phyloP scores from a whole-genome alignment of 2,797 vertebrate species.

The Huso huso region DNA sequence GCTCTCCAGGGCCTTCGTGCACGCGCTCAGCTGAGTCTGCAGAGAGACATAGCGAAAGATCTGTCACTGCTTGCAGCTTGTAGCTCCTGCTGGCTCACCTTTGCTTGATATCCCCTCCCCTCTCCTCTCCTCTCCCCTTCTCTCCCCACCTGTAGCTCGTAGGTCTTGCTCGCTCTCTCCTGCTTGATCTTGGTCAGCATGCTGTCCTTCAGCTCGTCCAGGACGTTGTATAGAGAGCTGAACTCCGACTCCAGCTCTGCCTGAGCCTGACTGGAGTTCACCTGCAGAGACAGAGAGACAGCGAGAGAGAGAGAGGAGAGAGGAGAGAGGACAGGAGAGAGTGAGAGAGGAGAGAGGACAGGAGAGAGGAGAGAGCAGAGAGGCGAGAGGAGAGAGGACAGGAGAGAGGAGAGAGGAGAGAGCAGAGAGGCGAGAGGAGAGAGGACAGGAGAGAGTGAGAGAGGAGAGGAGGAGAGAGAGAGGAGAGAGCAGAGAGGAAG shows the following conservation, averaged over 20 bases:
- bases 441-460: background rate
- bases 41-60: no score
- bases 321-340: background rate
- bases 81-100: no score
- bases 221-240: constrained; percentile 62
- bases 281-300: constrained; percentile 42
- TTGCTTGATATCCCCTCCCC: no score
- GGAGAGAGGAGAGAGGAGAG: no score
- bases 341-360: background rate
- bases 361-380: no score
- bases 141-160: constrained; percentile 78
- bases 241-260: constrained; percentile 82
- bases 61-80: background rate
- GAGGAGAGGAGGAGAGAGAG: no score
- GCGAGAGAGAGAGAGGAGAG: background rate
- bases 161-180: constrained; percentile 80
- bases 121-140: background rate
- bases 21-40: no score
- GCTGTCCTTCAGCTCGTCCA: constrained; percentile 81
- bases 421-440: background rate
- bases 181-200: constrained; percentile 92
- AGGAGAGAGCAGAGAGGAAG: no score
- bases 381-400: no score
- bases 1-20: constrained; percentile 84
- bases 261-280: constrained; percentile 74